Evolutionary conservation across 2,797 vertebrate genomes (phyloP), one percentile per base, ranked within the genome.

Genomic region (Periophthalmus magnuspinnatus): DNA sequence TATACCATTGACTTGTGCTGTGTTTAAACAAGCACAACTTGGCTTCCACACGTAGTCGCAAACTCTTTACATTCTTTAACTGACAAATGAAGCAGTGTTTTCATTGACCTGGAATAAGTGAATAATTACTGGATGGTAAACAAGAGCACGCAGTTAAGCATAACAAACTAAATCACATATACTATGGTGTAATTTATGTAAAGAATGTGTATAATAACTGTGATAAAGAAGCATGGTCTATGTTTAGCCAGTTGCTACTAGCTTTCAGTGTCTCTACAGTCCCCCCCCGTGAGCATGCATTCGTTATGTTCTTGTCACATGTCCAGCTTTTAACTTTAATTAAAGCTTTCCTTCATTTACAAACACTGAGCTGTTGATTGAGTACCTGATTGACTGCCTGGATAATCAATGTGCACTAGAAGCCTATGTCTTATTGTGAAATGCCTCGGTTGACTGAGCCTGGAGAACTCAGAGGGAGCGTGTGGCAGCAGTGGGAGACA

Each of bases 301-400:
- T 19, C 21, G 32, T 70, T n/a, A n/a, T 19, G 57, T 68, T 67
- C 24, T 41, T 24, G 19, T 50, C 21, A 61, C 59, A 55, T 54
- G 54, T 52, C 67, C 47, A 47, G 36, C 5, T 17, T 63, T 67
- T 33, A 17, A 13, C 64, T 63, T 70, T 8, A 48, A 80, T 78
- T 57, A 70, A 80, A 80, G 32, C 17, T 36, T 14, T 77, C 32
- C 17, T 36, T 17, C 34, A 0, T 6, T 41, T 17, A 56, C 61
- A 69, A 63, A 64, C 52, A 64, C 55, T 54, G 66, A 50, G 7
- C 50, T 22, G 41, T 11, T 56, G 60, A 68, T 0, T 66, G 67
- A 70, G 57, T 71, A 1, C 52, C 28, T 70, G 71, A 80, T 0
- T 68, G 66, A 80, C 36, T 47, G 54, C 36, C 48, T 54, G 32